phyloP scores from a whole-genome alignment of 2,113 vertebrate genomes.

The Lontra canadensis region DNA sequence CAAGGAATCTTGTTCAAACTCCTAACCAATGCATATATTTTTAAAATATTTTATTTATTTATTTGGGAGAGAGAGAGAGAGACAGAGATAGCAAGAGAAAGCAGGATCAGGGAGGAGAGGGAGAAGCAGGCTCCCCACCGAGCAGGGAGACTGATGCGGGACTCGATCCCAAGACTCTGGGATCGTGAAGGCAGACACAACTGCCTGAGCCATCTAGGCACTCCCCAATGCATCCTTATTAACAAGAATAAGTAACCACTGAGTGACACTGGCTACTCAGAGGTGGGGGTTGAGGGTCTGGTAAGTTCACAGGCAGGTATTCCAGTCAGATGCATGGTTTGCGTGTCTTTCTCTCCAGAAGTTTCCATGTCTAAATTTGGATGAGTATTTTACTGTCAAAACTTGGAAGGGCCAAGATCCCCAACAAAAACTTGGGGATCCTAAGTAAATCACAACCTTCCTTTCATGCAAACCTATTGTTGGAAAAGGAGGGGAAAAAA shows the following conservation, averaged over 20 bases:
- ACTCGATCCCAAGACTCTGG: too few species aligned
- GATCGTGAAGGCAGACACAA: too few species aligned
- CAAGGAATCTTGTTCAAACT: neutral
- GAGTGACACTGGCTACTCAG: neutral
- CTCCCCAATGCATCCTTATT: neutral
- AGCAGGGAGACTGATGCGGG: too few species aligned
- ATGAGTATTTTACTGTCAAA: neutral
- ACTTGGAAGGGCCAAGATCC: neutral
- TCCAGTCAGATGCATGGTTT: neutral
- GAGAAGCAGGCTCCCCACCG: too few species aligned
- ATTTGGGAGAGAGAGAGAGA: too few species aligned
- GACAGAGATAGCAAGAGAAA: too few species aligned
- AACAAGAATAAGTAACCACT: neutral
- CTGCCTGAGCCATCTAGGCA: too few species aligned
- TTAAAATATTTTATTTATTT: too few species aligned
- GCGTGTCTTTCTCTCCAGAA: neutral
- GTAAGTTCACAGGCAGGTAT: neutral
- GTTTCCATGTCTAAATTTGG: neutral
- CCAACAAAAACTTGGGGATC: too few species aligned
- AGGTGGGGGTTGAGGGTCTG: neutral
- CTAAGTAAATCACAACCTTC: neutral
- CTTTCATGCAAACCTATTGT: neutral
- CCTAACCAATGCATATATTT: neutral
- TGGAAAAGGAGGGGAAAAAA: neutral
- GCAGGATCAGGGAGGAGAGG: too few species aligned